These are phyloP conservation scores for Spodoptera exigua DNA, from an alignment of 2,888 invertebrate genomes.

Conservation along the genomic window DNA sequence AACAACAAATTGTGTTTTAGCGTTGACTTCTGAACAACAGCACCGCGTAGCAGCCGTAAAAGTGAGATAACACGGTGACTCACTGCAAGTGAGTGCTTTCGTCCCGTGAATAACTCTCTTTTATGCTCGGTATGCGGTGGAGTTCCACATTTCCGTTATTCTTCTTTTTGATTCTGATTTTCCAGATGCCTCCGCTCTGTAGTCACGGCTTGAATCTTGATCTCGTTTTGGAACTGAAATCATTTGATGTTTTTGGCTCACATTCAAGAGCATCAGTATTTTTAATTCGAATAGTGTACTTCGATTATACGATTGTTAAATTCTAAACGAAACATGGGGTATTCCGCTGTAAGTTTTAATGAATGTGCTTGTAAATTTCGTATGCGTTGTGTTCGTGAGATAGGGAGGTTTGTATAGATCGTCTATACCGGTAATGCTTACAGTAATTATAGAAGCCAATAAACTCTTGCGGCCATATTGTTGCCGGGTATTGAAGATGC, in stretches of 20 bases:
- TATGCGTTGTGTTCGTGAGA: slow-evolving; percentile 26
- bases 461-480: slow-evolving; percentile 66
- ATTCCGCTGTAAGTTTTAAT: slow-evolving; percentile 29
- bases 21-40: slow-evolving; percentile 67
- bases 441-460: slow-evolving; percentile 72
- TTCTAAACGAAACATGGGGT: slow-evolving; percentile 38
- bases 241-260: slow-evolving; percentile 80
- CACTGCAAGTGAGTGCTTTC: slow-evolving; percentile 76
- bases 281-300: slow-evolving; percentile 74
- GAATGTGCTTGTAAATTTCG: slow-evolving; percentile 23
- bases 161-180: slow-evolving; percentile 77
- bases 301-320: slow-evolving; percentile 67
- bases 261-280: slow-evolving; percentile 76
- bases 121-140: slow-evolving; percentile 72
- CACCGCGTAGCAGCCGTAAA: slow-evolving; percentile 74
- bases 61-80: slow-evolving; percentile 78
- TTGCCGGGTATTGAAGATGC: slow-evolving; percentile 70
- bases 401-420: slow-evolving; percentile 21
- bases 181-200: slow-evolving; percentile 73
- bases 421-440: slow-evolving; percentile 63
- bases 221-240: slow-evolving; percentile 77
- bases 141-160: slow-evolving; percentile 73
- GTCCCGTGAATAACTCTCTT: slow-evolving; percentile 78
- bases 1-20: slow-evolving; percentile 69
- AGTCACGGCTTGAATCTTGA: slow-evolving; percentile 66